These are phyloP conservation scores for Aeoliscus strigatus DNA, from an alignment of 2,797 vertebrate genomes.

Conservation along the genomic window DNA sequence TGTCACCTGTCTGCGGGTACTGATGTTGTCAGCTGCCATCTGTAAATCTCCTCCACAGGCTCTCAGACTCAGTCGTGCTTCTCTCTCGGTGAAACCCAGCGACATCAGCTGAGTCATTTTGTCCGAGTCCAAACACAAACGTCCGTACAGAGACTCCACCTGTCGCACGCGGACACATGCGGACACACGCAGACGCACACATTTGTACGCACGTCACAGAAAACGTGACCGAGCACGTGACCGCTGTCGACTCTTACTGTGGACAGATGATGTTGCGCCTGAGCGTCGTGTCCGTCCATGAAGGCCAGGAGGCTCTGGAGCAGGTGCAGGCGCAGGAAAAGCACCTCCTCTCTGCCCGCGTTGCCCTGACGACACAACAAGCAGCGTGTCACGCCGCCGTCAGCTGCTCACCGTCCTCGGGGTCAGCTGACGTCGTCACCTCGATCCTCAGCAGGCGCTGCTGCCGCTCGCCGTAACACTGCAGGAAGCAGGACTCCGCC, in stretches of 20 bases:
- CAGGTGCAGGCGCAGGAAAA: conserved; percentile 90
- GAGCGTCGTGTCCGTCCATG: conserved; percentile 79
- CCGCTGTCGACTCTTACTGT: conserved; percentile 64
- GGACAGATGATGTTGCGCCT: conserved; percentile 76
- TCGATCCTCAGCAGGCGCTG: conserved; percentile 87
- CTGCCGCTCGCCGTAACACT: conserved; percentile 85
- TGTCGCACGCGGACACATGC: conserved; percentile 30
- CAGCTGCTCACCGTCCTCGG: background rate
- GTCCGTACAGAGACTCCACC: conserved; percentile 79
- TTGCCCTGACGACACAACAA: conserved; percentile 81
- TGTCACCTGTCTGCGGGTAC: conserved; percentile 80
- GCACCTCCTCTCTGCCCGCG: conserved; percentile 87
- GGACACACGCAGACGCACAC: conserved; percentile 14
- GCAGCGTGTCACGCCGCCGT: no score
- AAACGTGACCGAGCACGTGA: no score
- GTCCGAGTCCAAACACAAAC: conserved; percentile 78
- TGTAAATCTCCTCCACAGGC: conserved; percentile 85
- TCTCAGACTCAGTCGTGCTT: conserved; percentile 86
- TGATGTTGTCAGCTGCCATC: conserved; percentile 81
- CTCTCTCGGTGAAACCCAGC: conserved; percentile 86
- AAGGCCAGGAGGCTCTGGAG: conserved; percentile 89
- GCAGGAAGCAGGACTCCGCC: conserved; percentile 84
- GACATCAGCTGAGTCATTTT: conserved; percentile 78
- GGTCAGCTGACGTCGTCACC: conserved; percentile 54
- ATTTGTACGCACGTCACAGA: background rate